Evolutionary conservation across 2,888 invertebrate genomes (phyloP), one percentile per base, ranked within the genome.

Genomic region (Entomobrya multifasciata): DNA sequence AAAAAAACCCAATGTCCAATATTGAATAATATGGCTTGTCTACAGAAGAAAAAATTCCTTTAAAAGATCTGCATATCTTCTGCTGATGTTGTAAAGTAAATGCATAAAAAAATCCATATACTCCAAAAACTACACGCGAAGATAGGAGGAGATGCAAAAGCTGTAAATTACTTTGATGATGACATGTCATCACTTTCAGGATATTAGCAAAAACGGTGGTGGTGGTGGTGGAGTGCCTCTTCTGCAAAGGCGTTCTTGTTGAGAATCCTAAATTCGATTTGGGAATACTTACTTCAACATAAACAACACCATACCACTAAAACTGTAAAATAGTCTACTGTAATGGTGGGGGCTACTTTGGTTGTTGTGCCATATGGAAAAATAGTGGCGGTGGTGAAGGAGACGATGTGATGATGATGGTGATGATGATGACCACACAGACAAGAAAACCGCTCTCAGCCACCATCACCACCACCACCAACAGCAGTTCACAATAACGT

Each of bases 141-240:
- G 30, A 55, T 15, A 77, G 65, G 76, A 25, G 85, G 44, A 78
- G 85, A 72, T 65, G 74, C 72, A 52, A 30, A 86, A 80, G 86
- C 41, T 49, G 86, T 86, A 86, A 86, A 86, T 86, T 80, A 86
- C 74, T 86, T 80, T 86, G 86, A 80, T 80, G 80, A 80, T 80
- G 80, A 86, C 86, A 86, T 80, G 86, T 86, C 86, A 86, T 86
- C 86, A 80, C 86, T 74, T 60, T 47, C 27, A 57, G 74, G 74
- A 74, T 55, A 52, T 36, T 55, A 74, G 74, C 36, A 36, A 55
- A 80, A 74, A 55, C 52, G 55, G 30, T 27, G 70, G 27, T 36
- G 36, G 36, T 36, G 36, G 36, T 36, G 36, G 36, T 27, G 47
- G 27, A 47, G 49, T 47, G 70, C 25, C 70, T 70, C 70, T 70